Conservation (phyloP, 2,797 vertebrate species). For the Sebastes matsubarae region DNA sequence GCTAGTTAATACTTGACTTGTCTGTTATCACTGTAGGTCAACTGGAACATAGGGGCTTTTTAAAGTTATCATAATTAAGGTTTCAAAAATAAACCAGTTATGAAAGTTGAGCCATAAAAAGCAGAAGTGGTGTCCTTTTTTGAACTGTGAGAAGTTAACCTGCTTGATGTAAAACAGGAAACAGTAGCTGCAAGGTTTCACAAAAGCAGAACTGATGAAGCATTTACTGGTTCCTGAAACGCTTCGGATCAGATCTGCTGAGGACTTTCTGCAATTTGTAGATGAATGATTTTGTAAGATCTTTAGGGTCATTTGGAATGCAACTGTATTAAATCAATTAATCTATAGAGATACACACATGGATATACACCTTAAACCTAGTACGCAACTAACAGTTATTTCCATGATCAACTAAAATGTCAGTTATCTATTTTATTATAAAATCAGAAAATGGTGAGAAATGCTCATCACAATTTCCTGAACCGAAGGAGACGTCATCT, state of each 20-base stretch:
- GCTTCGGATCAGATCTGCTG: not conserved
- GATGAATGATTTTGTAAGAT: not conserved
- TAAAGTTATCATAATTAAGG: not conserved
- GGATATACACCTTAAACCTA: not conserved
- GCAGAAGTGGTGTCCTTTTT: conserved; percentile 15
- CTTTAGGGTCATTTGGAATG: not conserved
- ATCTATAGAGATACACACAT: not conserved
- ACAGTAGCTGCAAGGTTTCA: not conserved
- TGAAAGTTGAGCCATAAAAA: conserved; percentile 3
- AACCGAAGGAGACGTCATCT: too few relatives aligned
- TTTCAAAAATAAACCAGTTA: not conserved
- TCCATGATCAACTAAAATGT: not conserved
- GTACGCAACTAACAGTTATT: not conserved
- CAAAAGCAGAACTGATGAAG: conserved; percentile 39
- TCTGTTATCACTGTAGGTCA: not conserved
- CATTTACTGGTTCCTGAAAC: not conserved
- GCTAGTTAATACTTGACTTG: not conserved
- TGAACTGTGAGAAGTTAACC: not conserved
- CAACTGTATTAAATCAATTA: not conserved
- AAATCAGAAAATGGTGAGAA: too few relatives aligned
- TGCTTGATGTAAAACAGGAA: conserved; percentile 36
- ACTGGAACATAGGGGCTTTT: not conserved
- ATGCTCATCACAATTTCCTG: not conserved
- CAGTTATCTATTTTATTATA: not conserved
- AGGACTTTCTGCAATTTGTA: not conserved